Evolutionary conservation across 2,113 vertebrate species (phyloP), one percentile per base, ranked within the genome.

Genomic region (Mormyrus lacerda): DNA sequence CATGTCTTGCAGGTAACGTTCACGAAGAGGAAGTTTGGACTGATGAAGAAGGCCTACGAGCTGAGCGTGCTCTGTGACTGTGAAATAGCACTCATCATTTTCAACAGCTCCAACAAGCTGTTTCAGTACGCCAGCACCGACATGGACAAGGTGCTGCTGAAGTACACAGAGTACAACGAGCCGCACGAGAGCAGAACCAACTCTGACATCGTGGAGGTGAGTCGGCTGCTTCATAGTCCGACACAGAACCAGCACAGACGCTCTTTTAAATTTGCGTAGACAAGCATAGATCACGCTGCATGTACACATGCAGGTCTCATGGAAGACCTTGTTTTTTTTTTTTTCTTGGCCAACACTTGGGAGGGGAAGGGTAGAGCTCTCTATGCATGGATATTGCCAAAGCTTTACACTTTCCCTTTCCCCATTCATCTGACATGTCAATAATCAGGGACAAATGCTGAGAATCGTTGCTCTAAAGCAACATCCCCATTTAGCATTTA

Each of bases 41-140:
- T 99, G 94, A 99, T 99, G 98, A 99, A 99, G 97, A 99, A 99
- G 92, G 98, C 98, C 24, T 99, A 99, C 35, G 98, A 99, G 93
- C 93, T 99, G 93, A 99, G 98, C 86, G 98, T 99, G 89, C 96
- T 99, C 91, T 99, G 98, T 93, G 98, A 99, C 97, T 99, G 98
- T 94, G 98, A 99, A 94, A 99, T 99, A 91, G 98, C 98, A 53
- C 97, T 99, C 95, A 99, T 99, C 95, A 98, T 99, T 95, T 99
- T 99, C 96, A 99, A 99, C 96, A 97, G 97, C 95, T 98, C 98
- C 94, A 99, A 98, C 96, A 99, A 99, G 94, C 97, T 99, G 92
- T 99, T 99, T 94, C 98, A 99, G 94, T 99, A 99, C 65, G 98
- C 98, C 93, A 99, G 98, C 96, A 99, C 98, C 7, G 98, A 99